Base-by-base conservation (phyloP, 1,140 invertebrate species). In the Liolophura sinensis region DNA sequence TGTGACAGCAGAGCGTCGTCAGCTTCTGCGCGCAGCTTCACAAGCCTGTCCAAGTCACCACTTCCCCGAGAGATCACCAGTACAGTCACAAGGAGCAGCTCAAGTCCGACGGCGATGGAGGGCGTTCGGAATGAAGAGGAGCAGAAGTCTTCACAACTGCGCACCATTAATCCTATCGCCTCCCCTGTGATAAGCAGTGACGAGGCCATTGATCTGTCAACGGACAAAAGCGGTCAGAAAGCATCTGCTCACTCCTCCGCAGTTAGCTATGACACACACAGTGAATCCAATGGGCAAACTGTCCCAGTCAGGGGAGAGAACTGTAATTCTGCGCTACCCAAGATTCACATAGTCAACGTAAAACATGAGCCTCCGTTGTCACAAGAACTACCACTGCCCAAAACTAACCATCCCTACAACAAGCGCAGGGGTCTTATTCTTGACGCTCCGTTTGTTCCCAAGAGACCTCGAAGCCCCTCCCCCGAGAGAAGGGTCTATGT, bases 261-360 rank as follows among this genome's bases (percentile, higher is more conserved):
- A 54, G 12, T 7, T 12, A 24, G 7, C 3, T 20, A 24, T 54
- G 51, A 54, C 51, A 54, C 24, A 20, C 3, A 12, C 51, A 54
- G 51, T 54, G 51, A n/a, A 54, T 5, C 3, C 51, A 54, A 24
- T 54, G 18, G 3, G n/a, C 18, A 54, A 54, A 54, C 18, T 40
- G 31, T 3, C 31, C 3, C 3, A 40, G 9, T 9, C 3, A 9
- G 31, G 31, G 31, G 31, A 40, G 31, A 40, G 31, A 40, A 40
- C 31, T 40, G 31, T 40, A 40, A 40, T 5, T 40, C 31, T 40
- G 31, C 24, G 3, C 12, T 79, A 25, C 75, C 77, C n/a, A 76
- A 74, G 64, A 80, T 80, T 57, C 78, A 80, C 68, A 78, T 81
- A 20, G 71, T 79, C 6, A 75, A 73, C 31, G 73, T 74, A 27